Conservation (phyloP, 2,797 vertebrate genomes). For the Sphenopsis melanotis region DNA sequence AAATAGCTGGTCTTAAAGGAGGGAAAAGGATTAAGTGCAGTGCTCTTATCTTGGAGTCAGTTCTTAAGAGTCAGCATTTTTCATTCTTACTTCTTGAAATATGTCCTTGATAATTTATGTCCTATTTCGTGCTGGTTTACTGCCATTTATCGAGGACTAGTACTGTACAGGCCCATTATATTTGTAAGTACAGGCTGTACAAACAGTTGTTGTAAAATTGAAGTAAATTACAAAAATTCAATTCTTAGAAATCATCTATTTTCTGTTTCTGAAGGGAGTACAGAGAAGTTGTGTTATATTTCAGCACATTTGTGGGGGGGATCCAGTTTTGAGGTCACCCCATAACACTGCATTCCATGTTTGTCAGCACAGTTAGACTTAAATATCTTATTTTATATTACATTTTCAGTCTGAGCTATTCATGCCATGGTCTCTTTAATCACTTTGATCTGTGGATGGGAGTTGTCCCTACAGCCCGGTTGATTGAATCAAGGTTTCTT, state of each 20-base stretch:
- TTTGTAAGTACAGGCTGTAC: neutral
- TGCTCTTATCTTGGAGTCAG: neutral
- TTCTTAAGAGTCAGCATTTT: neutral
- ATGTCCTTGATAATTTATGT: neutral
- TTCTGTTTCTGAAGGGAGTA: neutral
- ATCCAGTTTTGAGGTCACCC: neutral
- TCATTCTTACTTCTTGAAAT: neutral
- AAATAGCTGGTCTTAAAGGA: neutral
- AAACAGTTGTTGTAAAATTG: neutral
- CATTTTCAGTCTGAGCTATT: neutral
- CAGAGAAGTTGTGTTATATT: neutral
- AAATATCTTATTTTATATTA: neutral
- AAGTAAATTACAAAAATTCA: neutral
- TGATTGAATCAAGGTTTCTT: neutral
- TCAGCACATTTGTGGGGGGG: neutral
- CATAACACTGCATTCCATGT: rapidly evolving
- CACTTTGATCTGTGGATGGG: neutral
- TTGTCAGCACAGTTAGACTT: neutral
- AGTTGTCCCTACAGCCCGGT: neutral
- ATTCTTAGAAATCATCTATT: rapidly evolving
- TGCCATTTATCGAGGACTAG: rapidly evolving
- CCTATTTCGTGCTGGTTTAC: neutral
- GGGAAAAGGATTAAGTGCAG: neutral
- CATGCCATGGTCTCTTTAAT: rapidly evolving
- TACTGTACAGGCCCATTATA: rapidly evolving